Conservation (phyloP, 2,113 vertebrate genomes). For the Euleptes europaea region DNA sequence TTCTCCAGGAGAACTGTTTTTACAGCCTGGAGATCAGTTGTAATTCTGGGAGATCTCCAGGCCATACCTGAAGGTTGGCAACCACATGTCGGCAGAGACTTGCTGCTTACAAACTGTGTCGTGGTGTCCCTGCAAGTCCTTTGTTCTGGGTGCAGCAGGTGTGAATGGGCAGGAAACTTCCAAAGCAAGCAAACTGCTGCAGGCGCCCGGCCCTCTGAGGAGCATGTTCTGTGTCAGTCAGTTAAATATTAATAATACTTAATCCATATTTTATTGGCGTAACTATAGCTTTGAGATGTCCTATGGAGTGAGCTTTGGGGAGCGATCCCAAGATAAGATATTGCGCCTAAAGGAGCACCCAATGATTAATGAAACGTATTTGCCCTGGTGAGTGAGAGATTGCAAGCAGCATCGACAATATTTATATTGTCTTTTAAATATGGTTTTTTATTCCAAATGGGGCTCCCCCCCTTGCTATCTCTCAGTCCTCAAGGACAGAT, state of each 20-base stretch:
- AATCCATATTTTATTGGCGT: conserved; percentile 42
- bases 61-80: no score
- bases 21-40: no score
- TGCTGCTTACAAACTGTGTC: background rate
- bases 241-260: background rate
- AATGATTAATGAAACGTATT: conserved; percentile 48
- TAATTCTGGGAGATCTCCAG: no score
- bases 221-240: background rate
- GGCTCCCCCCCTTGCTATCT: conserved; percentile 30
- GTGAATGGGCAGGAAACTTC: background rate
- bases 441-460: conserved; percentile 18
- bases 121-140: no score
- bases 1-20: no score
- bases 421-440: conserved; percentile 17
- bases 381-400: conserved; percentile 33
- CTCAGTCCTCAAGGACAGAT: conserved; percentile 56
- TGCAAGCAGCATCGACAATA: conserved; percentile 16
- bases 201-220: background rate
- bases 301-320: conserved; percentile 28
- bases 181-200: fast-evolving
- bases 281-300: conserved; percentile 34
- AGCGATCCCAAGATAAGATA: conserved; percentile 49
- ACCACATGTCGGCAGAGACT: background rate
- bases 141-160: background rate
- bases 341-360: background rate